Evolutionary conservation across 2,888 invertebrate species (phyloP).

Genomic region (Iselma pallidipennis): DNA sequence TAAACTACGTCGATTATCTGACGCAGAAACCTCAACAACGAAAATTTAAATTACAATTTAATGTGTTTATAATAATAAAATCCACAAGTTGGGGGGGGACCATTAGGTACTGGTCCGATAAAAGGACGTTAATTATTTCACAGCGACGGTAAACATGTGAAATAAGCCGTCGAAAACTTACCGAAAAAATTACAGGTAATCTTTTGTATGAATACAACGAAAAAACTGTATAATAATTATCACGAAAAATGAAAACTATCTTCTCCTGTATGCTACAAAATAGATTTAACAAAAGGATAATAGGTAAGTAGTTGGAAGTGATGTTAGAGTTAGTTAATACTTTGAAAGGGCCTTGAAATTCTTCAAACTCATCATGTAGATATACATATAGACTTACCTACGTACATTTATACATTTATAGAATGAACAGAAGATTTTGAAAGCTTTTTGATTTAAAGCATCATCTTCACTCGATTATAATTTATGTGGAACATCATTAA

Average conservation of each 20-base stretch:
- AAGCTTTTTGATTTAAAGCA: constrained; percentile 42
- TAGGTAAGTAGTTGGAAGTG: too few relatives aligned
- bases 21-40: constrained; percentile 12
- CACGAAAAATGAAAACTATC: constrained; percentile 29
- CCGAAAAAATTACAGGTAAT: constrained; percentile 28
- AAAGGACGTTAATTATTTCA: constrained; percentile 9
- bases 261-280: too few relatives aligned
- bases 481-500: constrained; percentile 47
- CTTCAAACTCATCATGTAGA: constrained; percentile 13
- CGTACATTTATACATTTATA: constrained; percentile 15
- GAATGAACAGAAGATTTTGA: constrained; percentile 11
- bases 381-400: too few relatives aligned
- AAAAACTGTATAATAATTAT: too few relatives aligned
- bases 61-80: constrained; percentile 29
- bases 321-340: constrained; percentile 45
- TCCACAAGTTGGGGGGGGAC: constrained; percentile 6
- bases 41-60: constrained; percentile 27
- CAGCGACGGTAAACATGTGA: neutral
- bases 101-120: constrained; percentile 14
- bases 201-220: constrained; percentile 33
- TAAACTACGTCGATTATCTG: constrained; percentile 32
- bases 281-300: too few relatives aligned
- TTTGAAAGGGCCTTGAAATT: constrained; percentile 39
- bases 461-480: constrained; percentile 47
- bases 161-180: constrained; percentile 1